phyloP scores from a whole-genome alignment of 2,888 invertebrate species.

The Hydriomena furcata region DNA sequence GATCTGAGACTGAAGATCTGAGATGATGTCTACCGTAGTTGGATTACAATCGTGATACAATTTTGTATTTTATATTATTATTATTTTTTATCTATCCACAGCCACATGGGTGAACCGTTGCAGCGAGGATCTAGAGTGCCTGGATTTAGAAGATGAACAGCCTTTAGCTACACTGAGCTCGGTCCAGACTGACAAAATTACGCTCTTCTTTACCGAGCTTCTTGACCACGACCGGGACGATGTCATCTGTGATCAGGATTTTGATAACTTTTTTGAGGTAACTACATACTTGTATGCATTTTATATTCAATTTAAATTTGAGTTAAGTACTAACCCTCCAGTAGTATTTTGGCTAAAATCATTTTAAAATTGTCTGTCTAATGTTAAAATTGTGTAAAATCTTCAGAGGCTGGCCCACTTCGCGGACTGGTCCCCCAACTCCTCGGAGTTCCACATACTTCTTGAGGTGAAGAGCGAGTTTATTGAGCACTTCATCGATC shows the following conservation, averaged over 20 bases:
- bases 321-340: no score
- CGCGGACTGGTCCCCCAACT: constrained; percentile 89
- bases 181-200: constrained; percentile 87
- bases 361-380: no score
- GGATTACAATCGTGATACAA: no score
- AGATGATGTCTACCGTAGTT: no score
- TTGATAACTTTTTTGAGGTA: constrained; percentile 84
- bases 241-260: constrained; percentile 87
- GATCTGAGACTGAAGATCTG: no score
- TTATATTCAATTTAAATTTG: no score
- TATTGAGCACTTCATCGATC: constrained; percentile 86
- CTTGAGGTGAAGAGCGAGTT: constrained; percentile 89
- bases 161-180: constrained; percentile 79
- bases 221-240: constrained; percentile 89
- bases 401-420: constrained; percentile 87
- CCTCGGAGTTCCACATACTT: constrained; percentile 88
- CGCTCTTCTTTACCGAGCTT: constrained; percentile 87
- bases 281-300: no score
- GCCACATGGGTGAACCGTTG: constrained; percentile 90
- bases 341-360: no score
- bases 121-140: constrained; percentile 85
- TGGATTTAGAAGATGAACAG: constrained; percentile 81
- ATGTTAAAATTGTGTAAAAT: constrained; percentile 38
- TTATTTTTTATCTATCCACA: constrained; percentile 47
- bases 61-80: no score